Evolutionary conservation across 2,888 invertebrate species (phyloP), one percentile per base, ranked within the genome.

Genomic region (Tenthredo amoena): DNA sequence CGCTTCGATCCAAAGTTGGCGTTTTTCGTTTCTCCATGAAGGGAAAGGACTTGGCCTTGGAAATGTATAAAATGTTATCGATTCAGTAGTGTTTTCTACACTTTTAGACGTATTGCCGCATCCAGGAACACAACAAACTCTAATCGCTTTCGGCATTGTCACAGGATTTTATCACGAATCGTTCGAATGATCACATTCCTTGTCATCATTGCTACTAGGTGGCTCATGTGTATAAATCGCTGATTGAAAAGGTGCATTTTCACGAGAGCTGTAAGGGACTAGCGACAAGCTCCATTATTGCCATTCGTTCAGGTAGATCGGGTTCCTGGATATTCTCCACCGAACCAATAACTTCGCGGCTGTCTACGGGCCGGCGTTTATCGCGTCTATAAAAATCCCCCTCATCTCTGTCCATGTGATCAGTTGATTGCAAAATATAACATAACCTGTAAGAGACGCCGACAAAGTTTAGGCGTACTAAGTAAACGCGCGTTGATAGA

Each of bases 81-180:
- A 12, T 62, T 10, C 26, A 26, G 4, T 26, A 31, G 2, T 21
- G n/a, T 65, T 21, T 12, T 26, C 2, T 65, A 12, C 1, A 65
- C 4, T 31, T 26, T 9, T 0, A 65, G 31, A 9, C 10, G 31
- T 26, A 26, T 26, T 65, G 31, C 21, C 31, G 26, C 65, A 65
- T 12, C 65, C 65, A 15, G 21, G 40, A 21, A 68, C n/a, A 21
- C 68, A 62, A 68, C 68, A 83, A 34, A 34, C 12, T 40, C 31
- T 68, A 15, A 9, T 37, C 68, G 37, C 40, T 21, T 43, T 68
- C 40, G 58, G 68, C 68, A 83, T 83, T 65, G n/a, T n/a, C 12
- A 34, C 18, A 15, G 18, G 5, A 68, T 31, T 68, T 34, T 34
- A 65, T 26, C 9, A 26, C 18, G 26, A 62, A 18, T 15, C 12